Base-by-base conservation (phyloP, 2,888 invertebrate genomes). In the Cabera pusaria region DNA sequence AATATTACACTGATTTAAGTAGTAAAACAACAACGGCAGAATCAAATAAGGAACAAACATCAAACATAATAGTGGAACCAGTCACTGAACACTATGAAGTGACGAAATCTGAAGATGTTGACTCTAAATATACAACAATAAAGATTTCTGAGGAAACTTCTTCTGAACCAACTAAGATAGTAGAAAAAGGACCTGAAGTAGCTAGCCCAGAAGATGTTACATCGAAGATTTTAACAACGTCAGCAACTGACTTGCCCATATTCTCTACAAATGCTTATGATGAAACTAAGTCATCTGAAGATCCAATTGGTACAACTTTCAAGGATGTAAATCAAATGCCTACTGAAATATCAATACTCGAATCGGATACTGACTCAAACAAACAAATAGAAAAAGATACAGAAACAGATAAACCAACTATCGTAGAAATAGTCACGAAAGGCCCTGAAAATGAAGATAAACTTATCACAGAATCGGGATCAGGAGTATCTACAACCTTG, bases 171-270 rank as follows among this genome's bases (percentile, higher is more conserved):
- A n/a, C 36, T 10, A 16, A 14, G 11, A 14, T 26, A 17, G n/a
- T 2, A 2, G 23, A 20, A 16, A 18, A 7, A n/a, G n/a, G n/a
- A n/a, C n/a, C n/a, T n/a, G n/a, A n/a, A n/a, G n/a, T n/a, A n/a
- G n/a, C n/a, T n/a, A n/a, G n/a, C n/a, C n/a, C n/a, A n/a, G n/a
- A 44, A 37, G 33, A 33, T 9, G 19, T 21, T 12, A 28, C 38
- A 23, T 9, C 33, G 14, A 35, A 14, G 4, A 11, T 23, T 10
- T 1, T 19, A 6, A 21, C 35, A 9, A 22, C 10, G 28, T 6
- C 20, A 10, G 11, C n/a, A 8, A 35, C 36, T 7, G 43, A 43
- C 24, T 14, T 12, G n/a, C 12, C 25, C 0, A 23, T 24, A 24
- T 20, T 26, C 7, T 17, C 7, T 6, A 44, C 23, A 0, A 37